Evolutionary conservation across 2,797 vertebrate genomes (phyloP).

Genomic region (Euphonia xanthogaster): DNA sequence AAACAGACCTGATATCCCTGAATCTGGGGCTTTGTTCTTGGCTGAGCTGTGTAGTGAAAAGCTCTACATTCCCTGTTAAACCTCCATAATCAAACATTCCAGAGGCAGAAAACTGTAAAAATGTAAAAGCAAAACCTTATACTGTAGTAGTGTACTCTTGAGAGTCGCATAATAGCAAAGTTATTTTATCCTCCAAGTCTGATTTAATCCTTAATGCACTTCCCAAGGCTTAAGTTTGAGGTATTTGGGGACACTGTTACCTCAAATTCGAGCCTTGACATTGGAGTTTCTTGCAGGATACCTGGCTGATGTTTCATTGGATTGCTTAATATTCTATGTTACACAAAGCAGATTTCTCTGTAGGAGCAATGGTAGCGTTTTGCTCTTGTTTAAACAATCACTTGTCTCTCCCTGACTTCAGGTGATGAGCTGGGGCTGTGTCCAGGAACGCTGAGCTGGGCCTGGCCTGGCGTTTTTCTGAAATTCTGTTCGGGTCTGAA

Average conservation of each 20-base stretch:
- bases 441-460: background rate
- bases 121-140: background rate
- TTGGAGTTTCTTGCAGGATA: background rate
- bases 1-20: background rate
- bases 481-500: background rate
- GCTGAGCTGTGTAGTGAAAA: background rate
- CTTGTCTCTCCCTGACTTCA: background rate
- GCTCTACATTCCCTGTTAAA: background rate
- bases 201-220: background rate
- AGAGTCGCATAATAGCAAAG: background rate
- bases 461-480: background rate
- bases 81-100: background rate
- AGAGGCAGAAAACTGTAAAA: background rate
- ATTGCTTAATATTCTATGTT: background rate
- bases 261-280: background rate
- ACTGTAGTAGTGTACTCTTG: background rate
- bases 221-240: background rate
- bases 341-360: background rate
- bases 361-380: background rate
- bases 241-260: background rate
- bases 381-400: background rate
- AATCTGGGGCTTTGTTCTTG: background rate
- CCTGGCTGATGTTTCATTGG: background rate
- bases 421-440: background rate
- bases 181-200: background rate